Base-by-base conservation (phyloP, 2,888 invertebrate species). In the Hypomecis punctinalis region DNA sequence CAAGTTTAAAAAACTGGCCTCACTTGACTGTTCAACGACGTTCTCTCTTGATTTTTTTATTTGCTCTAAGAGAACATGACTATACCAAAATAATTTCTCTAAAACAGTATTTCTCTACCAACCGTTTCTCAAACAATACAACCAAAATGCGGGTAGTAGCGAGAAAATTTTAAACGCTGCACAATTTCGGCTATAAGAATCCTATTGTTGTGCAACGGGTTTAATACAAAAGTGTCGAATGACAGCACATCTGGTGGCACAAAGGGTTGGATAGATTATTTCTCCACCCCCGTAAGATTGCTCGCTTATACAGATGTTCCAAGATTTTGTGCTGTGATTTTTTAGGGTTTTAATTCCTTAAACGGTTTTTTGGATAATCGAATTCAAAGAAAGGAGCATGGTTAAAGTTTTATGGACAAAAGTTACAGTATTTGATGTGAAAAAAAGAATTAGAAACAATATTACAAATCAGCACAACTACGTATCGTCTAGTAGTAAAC, bases 211-310 rank as follows among this genome's bases (percentile, higher is more conserved):
- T 93, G 92, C 93, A 93, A 93, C 89, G 89, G 88, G 89, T 89
- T 80, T 93, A 92, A 91, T 93, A 93, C 93, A 93, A 91, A 93
- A 93, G 93, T 93, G 93, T 93, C 92, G 90, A 93, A 93, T 93
- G 93, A 93, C 93, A 90, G 90, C 91, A 89, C 93, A 93, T 93
- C 93, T 93, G 93, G 89, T 83, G 76, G 77, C 86, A 90, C 91
- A 93, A 93, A 93, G 93, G 93, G 93, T 93, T 93, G 86, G 90
- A 89, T 90, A 89, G 91, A 93, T 92, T 92, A 92, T 92, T 93
- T 92, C 91, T 88, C 91, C 79, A 86, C 92, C 93, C 93, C 87
- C 93, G 86, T 89, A 90, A 93, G 91, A 91, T 89, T 90, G 89
- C 81, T 82, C 85, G 86, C 83, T 61, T 91, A 91, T 91, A 93